phyloP scores from a whole-genome alignment of 2,888 invertebrate genomes.

The Tetragonisca angustula region DNA sequence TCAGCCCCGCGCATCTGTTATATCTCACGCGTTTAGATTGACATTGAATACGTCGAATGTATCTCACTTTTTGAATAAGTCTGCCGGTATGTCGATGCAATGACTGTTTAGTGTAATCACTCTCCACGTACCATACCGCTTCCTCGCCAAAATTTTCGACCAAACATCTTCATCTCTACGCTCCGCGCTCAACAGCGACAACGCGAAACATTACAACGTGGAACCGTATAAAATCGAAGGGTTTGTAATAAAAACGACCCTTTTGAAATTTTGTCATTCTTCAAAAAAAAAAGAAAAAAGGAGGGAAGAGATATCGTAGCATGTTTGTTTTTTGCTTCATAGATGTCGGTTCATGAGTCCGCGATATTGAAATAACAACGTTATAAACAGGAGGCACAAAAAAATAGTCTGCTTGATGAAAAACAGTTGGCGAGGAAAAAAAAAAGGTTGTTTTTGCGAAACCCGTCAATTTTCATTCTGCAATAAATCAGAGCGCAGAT shows the following conservation, averaged over 20 bases:
- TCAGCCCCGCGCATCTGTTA: constrained; percentile 5
- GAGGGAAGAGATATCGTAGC: not conserved
- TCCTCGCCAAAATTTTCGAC: not conserved
- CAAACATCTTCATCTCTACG: not conserved
- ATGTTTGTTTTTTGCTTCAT: not conserved
- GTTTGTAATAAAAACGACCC: not conserved
- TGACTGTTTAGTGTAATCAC: constrained; percentile 27
- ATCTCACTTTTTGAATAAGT: not conserved
- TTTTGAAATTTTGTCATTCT: not conserved
- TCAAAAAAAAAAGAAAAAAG: no score
- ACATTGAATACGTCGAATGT: constrained; percentile 11
- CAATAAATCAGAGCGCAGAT: not conserved
- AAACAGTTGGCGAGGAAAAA: not conserved
- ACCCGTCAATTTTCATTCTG: not conserved
- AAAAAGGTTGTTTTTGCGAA: not conserved
- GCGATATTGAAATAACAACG: not conserved
- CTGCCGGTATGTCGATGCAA: constrained; percentile 12
- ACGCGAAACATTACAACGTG: not conserved
- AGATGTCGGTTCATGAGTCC: not conserved
- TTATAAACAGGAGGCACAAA: not conserved
- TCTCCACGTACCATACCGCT: not conserved
- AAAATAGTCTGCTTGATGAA: not conserved
- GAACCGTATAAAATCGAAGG: not conserved
- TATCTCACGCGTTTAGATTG: constrained; percentile 26
- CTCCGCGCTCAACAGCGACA: not conserved